These are phyloP conservation scores for Bradypus variegatus DNA, from an alignment of 2,797 vertebrate species.

Conservation along the genomic window DNA sequence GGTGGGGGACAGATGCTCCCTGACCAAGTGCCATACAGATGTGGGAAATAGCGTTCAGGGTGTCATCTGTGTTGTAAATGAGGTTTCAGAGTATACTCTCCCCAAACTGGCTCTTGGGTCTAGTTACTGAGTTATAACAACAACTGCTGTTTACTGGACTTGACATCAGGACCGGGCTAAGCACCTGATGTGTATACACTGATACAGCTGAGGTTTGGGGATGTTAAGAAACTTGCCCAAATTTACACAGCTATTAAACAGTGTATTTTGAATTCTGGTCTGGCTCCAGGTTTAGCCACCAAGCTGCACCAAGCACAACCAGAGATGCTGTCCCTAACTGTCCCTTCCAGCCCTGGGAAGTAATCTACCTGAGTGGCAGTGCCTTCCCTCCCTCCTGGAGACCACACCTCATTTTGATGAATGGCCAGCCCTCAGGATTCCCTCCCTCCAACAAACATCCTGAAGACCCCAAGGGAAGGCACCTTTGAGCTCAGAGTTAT, in stretches of 20 bases:
- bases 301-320: background rate
- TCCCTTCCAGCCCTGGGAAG: background rate
- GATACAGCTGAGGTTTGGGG: background rate
- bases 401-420: background rate
- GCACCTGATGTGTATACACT: background rate
- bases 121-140: background rate
- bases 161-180: background rate
- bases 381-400: background rate
- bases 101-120: background rate
- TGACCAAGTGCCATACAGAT: background rate
- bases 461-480: background rate
- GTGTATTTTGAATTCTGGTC: background rate
- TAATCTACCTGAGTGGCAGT: background rate
- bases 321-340: background rate
- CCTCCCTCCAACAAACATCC: background rate
- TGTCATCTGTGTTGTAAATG: background rate
- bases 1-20: background rate
- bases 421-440: background rate
- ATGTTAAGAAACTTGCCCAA: constrained; percentile 11
- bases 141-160: background rate
- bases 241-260: background rate
- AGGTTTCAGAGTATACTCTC: background rate
- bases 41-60: background rate
- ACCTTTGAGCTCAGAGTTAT: background rate
- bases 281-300: background rate